phyloP scores from a whole-genome alignment of 2,113 vertebrate species.

The Urocolius indicus region DNA sequence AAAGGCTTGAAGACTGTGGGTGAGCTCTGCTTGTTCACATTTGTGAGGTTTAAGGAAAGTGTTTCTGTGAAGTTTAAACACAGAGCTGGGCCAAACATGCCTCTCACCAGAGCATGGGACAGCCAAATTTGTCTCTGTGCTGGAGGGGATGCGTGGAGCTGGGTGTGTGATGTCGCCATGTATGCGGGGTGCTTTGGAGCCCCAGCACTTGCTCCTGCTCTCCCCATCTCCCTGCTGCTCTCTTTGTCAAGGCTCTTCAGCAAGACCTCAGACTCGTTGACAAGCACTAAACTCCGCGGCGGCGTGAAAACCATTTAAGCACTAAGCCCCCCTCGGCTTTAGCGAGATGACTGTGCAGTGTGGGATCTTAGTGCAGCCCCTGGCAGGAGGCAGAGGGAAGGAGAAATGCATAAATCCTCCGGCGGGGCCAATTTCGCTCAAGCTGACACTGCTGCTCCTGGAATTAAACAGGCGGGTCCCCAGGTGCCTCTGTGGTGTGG shows the following conservation, averaged over 20 bases:
- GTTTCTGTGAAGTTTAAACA: not conserved
- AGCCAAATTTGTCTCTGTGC: not conserved
- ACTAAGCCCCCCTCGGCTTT: constrained; percentile 74
- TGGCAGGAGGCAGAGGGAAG: constrained; percentile 66
- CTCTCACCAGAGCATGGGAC: not conserved
- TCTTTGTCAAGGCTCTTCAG: constrained; percentile 71
- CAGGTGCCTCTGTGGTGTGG: not conserved
- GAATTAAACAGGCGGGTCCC: constrained; percentile 30
- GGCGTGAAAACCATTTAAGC: constrained; percentile 79
- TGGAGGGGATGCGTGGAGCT: fast-evolving
- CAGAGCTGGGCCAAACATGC: not conserved
- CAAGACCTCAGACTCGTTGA: constrained; percentile 61
- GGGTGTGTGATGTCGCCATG: fast-evolving
- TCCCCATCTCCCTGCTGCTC: constrained; percentile 2
- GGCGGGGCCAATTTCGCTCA: constrained; percentile 20
- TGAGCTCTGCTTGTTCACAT: not conserved
- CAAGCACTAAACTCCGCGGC: constrained; percentile 71
- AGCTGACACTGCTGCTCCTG: constrained; percentile 35
- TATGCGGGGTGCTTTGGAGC: not conserved
- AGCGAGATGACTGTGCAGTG: constrained; percentile 36
- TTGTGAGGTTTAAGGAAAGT: not conserved
- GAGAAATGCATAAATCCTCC: constrained; percentile 76
- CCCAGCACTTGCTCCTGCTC: not conserved
- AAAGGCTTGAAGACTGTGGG: not conserved
- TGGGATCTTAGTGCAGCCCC: constrained; percentile 59